These are phyloP conservation scores for Platyrinchus mystaceus DNA, from an alignment of 2,797 vertebrate genomes.

Conservation along the genomic window DNA sequence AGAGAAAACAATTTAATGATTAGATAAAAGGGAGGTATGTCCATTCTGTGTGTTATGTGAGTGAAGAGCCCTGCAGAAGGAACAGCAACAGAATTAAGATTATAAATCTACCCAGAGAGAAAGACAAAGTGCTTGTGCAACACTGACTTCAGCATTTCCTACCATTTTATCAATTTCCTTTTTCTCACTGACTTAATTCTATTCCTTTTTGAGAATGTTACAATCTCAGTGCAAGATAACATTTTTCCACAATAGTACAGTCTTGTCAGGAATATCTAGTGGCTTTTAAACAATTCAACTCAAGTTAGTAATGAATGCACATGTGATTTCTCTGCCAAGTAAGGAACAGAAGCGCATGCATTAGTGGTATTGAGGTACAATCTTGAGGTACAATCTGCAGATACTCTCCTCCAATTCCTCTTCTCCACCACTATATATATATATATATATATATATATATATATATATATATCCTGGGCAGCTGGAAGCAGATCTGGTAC, in stretches of 20 bases:
- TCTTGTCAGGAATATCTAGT: neutral
- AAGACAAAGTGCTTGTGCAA: neutral
- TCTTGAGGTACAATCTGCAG: neutral
- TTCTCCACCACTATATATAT: neutral
- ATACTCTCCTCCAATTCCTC: neutral
- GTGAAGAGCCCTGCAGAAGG: neutral
- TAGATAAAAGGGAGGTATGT: neutral
- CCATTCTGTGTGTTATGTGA: neutral
- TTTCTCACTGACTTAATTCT: neutral
- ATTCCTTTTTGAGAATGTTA: neutral
- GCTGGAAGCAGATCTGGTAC: neutral
- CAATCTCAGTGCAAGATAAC: neutral
- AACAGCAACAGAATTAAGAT: neutral
- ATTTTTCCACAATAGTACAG: neutral
- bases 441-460: neutral
- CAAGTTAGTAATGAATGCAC: neutral
- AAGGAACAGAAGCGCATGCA: neutral
- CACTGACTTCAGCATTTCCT: neutral
- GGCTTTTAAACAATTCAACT: neutral
- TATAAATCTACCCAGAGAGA: neutral
- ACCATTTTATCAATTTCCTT: neutral
- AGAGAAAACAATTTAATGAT: neutral
- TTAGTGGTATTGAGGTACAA: neutral
- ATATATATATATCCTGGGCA: neutral
- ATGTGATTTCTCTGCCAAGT: neutral